Conservation (phyloP, 1,140 invertebrate genomes). For the Oncopodura yosiiana region DNA sequence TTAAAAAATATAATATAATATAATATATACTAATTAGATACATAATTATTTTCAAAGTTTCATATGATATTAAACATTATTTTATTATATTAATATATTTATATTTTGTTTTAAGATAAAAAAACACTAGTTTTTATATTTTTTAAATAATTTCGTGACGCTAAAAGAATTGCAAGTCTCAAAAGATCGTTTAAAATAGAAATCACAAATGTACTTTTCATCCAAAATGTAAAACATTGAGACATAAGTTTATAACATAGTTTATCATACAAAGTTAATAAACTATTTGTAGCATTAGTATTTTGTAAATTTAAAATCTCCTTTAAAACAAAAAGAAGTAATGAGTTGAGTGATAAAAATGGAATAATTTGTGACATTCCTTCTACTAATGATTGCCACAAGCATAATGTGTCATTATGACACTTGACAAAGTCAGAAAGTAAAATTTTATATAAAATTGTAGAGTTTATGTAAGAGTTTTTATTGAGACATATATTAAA, state of each 20-base stretch:
- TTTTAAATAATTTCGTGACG: too few relatives aligned
- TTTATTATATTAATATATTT: too few relatives aligned
- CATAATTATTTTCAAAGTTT: too few relatives aligned
- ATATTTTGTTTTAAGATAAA: too few relatives aligned
- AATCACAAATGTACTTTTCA: background rate
- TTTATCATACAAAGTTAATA: slow-evolving; percentile 6
- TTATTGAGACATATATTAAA: slow-evolving; percentile 48
- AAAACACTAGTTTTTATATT: too few relatives aligned
- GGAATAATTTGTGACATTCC: slow-evolving; percentile 26
- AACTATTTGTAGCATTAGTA: background rate
- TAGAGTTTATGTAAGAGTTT: slow-evolving; percentile 5
- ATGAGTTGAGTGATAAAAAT: slow-evolving; percentile 19
- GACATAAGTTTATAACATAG: slow-evolving; percentile 15
- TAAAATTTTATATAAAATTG: slow-evolving; percentile 16
- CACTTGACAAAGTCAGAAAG: slow-evolving; percentile 13
- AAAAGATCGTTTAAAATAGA: too few relatives aligned
- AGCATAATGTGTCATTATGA: slow-evolving; percentile 2
- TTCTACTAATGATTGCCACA: slow-evolving; percentile 23
- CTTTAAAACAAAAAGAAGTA: slow-evolving; percentile 17
- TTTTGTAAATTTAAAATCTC: background rate
- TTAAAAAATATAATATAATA: too few relatives aligned
- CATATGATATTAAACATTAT: too few relatives aligned
- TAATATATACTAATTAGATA: too few relatives aligned
- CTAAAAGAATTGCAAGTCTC: too few relatives aligned
- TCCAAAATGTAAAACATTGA: slow-evolving; percentile 10